A percentile compares a stretch with the other conserved stretches of the same genome.
These are phyloP conservation scores for Atta cephalotes DNA, from an alignment of 1,140 invertebrate species.

Conservation along the genomic window DNA sequence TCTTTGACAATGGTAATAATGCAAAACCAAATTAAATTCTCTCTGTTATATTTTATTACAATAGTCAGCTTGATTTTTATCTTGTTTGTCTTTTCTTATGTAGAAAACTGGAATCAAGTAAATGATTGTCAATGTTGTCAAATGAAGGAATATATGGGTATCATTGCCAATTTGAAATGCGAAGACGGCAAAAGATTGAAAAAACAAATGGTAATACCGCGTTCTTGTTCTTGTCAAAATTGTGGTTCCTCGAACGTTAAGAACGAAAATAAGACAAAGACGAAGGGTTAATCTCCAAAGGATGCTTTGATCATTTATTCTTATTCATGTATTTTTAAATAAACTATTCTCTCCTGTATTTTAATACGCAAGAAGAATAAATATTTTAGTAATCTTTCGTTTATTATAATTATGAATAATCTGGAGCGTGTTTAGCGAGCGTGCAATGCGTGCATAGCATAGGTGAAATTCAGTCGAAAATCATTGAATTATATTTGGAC, in stretches of 20 bases:
- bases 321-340: slow-evolving; percentile 6
- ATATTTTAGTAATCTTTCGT: neutral
- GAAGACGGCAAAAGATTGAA: slow-evolving; percentile 85
- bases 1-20: slow-evolving; percentile 88
- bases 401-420: neutral
- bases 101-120: slow-evolving; percentile 86
- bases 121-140: slow-evolving; percentile 88
- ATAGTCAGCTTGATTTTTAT: slow-evolving; percentile 13
- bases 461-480: no score
- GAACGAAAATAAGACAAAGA: slow-evolving; percentile 35
- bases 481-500: no score
- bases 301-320: neutral
- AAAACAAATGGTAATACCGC: slow-evolving; percentile 86
- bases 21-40: slow-evolving; percentile 15
- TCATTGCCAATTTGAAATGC: slow-evolving; percentile 86
- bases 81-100: slow-evolving; percentile 70
- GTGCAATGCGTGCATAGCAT: no score
- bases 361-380: neutral
- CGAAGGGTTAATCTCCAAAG: slow-evolving; percentile 7
- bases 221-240: slow-evolving; percentile 86
- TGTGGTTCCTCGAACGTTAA: slow-evolving; percentile 80
- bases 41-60: neutral
- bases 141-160: slow-evolving; percentile 82
- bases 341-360: slow-evolving; percentile 7
- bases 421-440: no score